Evolutionary conservation across 2,113 vertebrate species (phyloP).

Genomic region (Ciconia maguari): DNA sequence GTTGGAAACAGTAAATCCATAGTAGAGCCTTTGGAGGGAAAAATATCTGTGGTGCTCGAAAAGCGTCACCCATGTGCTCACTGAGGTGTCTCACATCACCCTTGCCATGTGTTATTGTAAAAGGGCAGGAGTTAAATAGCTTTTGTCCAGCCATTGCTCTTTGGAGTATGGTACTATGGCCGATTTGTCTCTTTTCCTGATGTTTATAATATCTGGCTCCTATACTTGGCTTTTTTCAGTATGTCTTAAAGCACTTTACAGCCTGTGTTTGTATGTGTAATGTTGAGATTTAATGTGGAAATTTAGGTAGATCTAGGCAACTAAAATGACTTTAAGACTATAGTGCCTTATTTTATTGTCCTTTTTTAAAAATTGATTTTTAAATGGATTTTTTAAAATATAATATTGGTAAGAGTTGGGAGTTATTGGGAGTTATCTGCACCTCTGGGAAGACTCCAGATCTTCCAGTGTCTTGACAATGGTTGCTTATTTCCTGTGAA

Average conservation of each 20-base stretch:
- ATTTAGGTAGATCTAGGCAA: background rate
- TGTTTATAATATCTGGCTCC: background rate
- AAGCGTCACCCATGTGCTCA: background rate
- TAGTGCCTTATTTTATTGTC: background rate
- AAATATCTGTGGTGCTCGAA: background rate
- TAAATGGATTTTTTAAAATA: no score
- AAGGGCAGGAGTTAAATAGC: background rate
- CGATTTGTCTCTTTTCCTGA: background rate
- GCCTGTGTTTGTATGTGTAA: background rate
- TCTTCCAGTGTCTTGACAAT: background rate
- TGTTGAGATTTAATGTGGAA: background rate
- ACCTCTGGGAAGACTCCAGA: background rate
- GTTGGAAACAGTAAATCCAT: background rate
- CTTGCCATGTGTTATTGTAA: background rate
- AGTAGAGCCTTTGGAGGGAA: background rate
- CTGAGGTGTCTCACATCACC: background rate
- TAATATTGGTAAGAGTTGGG: background rate
- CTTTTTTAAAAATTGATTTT: background rate
- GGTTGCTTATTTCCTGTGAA: background rate
- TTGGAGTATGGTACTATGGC: background rate
- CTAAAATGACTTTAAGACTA: background rate
- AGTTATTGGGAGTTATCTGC: background rate
- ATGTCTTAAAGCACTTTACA: background rate
- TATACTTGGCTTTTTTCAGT: background rate
- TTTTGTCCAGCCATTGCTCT: background rate